Conservation (phyloP, 2,797 vertebrate species). For the Oceanodroma leucorhoa region DNA sequence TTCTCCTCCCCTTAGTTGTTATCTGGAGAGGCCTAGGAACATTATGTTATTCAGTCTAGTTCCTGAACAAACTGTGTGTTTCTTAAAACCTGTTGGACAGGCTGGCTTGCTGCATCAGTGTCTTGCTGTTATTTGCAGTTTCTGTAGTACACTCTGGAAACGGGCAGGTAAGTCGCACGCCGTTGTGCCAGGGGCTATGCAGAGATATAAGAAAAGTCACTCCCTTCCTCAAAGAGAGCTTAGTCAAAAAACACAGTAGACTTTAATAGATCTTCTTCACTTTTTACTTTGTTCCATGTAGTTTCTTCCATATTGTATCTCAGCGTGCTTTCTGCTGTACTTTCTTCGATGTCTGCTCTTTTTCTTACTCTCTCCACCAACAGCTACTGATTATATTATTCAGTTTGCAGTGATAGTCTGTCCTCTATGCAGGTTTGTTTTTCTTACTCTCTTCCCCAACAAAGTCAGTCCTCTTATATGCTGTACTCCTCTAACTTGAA, state of each 20-base stretch:
- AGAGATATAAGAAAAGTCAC: not conserved
- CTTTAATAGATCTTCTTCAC: not conserved
- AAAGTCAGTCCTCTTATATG: not conserved
- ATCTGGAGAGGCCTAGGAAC: not conserved
- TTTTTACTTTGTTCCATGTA: not conserved
- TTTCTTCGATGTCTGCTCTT: not conserved
- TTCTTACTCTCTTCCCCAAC: not conserved
- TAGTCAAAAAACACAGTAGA: not conserved
- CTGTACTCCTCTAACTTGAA: not conserved
- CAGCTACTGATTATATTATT: not conserved
- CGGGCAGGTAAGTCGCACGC: rapidly evolving
- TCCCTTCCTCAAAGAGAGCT: not conserved
- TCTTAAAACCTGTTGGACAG: not conserved
- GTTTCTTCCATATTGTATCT: not conserved
- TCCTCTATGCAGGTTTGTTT: not conserved
- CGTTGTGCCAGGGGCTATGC: not conserved
- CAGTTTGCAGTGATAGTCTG: not conserved
- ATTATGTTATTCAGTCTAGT: not conserved
- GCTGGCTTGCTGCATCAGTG: not conserved
- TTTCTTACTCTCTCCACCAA: rapidly evolving
- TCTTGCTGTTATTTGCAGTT: not conserved
- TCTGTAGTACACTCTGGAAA: not conserved
- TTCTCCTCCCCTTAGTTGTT: not conserved
- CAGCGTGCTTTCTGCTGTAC: not conserved
- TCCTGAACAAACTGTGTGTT: not conserved